Base-by-base conservation (phyloP, 2,888 invertebrate genomes). In the Stenurella melanura region DNA sequence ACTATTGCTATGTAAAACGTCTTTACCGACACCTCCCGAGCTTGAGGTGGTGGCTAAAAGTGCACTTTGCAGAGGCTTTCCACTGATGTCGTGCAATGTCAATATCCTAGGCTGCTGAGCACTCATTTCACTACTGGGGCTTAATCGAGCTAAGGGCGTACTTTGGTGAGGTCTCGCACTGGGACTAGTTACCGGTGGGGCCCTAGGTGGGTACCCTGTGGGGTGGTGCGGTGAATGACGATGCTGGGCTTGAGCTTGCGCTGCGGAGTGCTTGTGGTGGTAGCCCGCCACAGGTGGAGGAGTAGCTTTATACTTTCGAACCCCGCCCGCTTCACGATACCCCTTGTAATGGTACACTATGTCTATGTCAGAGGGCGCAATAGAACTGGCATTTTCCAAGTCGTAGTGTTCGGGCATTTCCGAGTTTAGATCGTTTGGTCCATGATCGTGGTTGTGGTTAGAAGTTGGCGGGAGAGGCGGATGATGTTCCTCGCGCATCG, bases 341-440 rank as follows among this genome's bases (percentile, higher is more conserved):
- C 96, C 97, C 91, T 98, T 97, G 88, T 98, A 98, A 88, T 98
- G 98, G 86, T 97, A 97, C 12, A 97, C 97, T 80, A 98, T 96
- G 87, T 98, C 98, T 81, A 98, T 98, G 87, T 98, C 98, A 1
- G 98, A 98, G 0, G 98, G 98, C 0, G 98, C 98, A 83, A 98
- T 98, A 0, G 97, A 98, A 88, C 97, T 98, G 0, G 98, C 98
- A 89, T 98, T 98, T 90, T 98, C 98, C 78, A 98, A 91, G 88
- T 98, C 98, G 87, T 98, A 98, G 88, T 97, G 97, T 88, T 98
- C 97, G 0, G 97, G 96, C 78, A 94, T 92, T 87, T 96, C 96
- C 10, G 94, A 94, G 86, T 93, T 93, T 83, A 96, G 91, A 85
- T 96, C 96, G 70, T 95, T 93, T 60, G 92, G 92, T 30, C 93